phyloP scores from a whole-genome alignment of 2,113 vertebrate species.

The Chiloscyllium plagiosum region DNA sequence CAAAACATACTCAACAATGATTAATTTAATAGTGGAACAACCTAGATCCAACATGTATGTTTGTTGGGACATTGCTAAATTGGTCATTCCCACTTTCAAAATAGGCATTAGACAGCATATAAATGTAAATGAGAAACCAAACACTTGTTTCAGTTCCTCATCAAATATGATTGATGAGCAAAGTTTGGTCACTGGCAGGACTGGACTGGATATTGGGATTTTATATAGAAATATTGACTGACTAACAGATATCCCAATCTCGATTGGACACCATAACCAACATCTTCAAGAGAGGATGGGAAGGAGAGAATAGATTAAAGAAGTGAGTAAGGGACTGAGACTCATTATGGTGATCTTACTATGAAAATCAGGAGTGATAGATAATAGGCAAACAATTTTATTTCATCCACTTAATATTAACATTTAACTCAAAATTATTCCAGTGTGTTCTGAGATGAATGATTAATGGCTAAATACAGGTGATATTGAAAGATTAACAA shows the following conservation, averaged over 20 bases:
- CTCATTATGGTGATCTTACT: neutral
- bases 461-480: neutral
- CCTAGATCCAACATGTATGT: neutral
- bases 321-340: neutral
- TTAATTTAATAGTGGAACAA: neutral
- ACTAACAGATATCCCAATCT: neutral
- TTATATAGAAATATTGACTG: neutral
- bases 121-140: neutral
- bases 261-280: neutral
- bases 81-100: neutral
- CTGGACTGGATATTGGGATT: neutral
- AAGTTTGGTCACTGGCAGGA: neutral
- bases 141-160: neutral
- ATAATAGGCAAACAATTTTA: neutral
- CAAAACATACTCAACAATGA: neutral
- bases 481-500: neutral
- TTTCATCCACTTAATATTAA: neutral
- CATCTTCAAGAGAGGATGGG: neutral
- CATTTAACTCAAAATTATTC: neutral
- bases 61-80: neutral
- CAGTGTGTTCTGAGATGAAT: neutral
- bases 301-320: neutral
- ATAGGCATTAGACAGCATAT: neutral
- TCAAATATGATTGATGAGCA: neutral
- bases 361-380: neutral